Evolutionary conservation across 1,140 invertebrate genomes (phyloP).

Genomic region (Chrysoperla carnea): DNA sequence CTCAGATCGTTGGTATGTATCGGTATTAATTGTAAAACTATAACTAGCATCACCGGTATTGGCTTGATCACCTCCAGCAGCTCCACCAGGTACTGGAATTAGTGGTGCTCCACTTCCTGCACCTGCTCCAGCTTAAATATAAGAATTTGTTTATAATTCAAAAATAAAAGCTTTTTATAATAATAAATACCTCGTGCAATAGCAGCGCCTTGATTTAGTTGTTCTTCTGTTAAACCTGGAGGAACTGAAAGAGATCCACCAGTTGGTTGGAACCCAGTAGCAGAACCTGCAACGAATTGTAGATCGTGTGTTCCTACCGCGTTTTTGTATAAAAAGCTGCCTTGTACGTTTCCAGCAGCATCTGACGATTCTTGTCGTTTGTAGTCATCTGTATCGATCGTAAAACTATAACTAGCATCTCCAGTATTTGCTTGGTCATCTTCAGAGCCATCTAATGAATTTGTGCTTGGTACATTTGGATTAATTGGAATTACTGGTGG

Average conservation of each 20-base stretch:
- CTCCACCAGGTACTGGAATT: no score
- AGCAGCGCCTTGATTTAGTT: neutral
- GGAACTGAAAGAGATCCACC: neutral
- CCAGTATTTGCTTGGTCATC: conserved; percentile 1
- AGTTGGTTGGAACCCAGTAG: conserved; percentile 8
- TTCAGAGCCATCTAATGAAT: neutral
- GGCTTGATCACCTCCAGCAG: no score
- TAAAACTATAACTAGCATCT: conserved; percentile 13
- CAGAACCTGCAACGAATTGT: conserved; percentile 9
- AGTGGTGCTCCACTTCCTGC: no score
- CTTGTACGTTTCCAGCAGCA: conserved; percentile 12
- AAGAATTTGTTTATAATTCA: no score
- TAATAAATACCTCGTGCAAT: no score
- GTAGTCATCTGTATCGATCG: conserved; percentile 9
- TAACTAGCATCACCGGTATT: neutral
- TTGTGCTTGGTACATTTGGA: neutral
- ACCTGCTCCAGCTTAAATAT: no score
- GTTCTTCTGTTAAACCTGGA: neutral
- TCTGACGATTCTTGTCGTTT: conserved; percentile 11
- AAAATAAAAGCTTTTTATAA: no score
- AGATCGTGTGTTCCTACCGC: conserved; percentile 9
- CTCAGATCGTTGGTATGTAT: conserved; percentile 3
- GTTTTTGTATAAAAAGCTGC: conserved; percentile 12
- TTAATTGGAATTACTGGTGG: neutral
- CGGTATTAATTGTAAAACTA: conserved; percentile 9